Conservation (phyloP, 2,888 invertebrate species). For the Autographa gamma region DNA sequence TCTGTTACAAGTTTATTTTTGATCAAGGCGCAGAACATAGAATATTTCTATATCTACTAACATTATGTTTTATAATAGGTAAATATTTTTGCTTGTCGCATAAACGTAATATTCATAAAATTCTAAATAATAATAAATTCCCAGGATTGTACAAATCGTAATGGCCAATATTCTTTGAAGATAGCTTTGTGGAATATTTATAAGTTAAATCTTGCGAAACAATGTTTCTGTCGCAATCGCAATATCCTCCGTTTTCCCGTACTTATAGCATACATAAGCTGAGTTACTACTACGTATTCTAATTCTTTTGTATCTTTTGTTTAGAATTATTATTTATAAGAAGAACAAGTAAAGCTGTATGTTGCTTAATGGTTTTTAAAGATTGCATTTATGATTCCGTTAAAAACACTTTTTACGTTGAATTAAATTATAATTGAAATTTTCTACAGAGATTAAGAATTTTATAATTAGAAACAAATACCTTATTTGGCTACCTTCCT, state of each 20-base stretch:
- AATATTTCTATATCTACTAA: too few relatives aligned
- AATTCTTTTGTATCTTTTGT: constrained; percentile 1
- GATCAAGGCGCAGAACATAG: background rate
- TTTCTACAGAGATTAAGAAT: too few relatives aligned
- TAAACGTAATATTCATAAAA: constrained; percentile 9
- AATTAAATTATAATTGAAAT: too few relatives aligned
- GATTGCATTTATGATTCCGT: too few relatives aligned
- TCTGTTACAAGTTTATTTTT: constrained; percentile 1
- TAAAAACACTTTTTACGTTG: too few relatives aligned
- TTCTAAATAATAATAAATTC: constrained; percentile 11
- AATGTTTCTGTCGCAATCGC: constrained; percentile 36
- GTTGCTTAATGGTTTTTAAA: too few relatives aligned
- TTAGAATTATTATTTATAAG: too few relatives aligned
- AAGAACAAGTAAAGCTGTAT: too few relatives aligned
- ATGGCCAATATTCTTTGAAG: constrained; percentile 17
- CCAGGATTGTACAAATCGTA: constrained; percentile 14
- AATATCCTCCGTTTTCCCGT: constrained; percentile 26
- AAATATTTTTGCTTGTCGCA: constrained; percentile 14
- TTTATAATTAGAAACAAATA: too few relatives aligned
- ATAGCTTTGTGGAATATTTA: constrained; percentile 38
- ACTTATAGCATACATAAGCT: constrained; percentile 12
- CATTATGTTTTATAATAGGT: constrained; percentile 7
- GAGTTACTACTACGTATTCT: constrained; percentile 11
- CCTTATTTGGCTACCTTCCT: too few relatives aligned
- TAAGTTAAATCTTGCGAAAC: constrained; percentile 44